These are phyloP conservation scores for Zapus hudsonius DNA, from an alignment of 2,113 vertebrate species.

Conservation along the genomic window DNA sequence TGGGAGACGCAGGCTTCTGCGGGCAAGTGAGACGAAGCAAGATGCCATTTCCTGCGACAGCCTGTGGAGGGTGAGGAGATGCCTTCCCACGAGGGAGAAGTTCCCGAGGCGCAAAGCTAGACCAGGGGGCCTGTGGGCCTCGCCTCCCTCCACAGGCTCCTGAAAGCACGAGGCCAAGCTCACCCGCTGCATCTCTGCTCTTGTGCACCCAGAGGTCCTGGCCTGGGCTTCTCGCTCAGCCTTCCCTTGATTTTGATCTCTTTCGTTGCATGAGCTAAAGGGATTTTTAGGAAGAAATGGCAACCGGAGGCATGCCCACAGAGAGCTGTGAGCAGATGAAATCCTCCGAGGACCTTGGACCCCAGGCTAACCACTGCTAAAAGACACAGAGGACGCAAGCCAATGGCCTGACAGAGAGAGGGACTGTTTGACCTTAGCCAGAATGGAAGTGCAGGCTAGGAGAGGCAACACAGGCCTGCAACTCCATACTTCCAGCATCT, in stretches of 20 bases:
- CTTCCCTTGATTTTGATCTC: background rate
- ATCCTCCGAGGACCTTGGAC: accelerated
- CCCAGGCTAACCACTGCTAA: background rate
- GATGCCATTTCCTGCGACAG: background rate
- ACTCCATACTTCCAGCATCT: background rate
- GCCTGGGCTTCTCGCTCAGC: no score
- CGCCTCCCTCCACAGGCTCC: background rate
- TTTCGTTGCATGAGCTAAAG: background rate
- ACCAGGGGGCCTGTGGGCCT: background rate
- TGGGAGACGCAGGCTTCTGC: background rate
- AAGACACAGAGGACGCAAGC: background rate
- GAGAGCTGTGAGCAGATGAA: background rate
- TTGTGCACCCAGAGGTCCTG: no score
- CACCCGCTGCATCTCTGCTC: no score
- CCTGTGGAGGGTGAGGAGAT: background rate
- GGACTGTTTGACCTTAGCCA: no score
- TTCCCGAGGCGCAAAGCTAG: background rate
- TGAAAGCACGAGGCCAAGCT: background rate
- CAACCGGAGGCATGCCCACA: background rate
- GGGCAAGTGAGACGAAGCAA: background rate
- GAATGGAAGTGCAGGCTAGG: background rate
- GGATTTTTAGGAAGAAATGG: background rate
- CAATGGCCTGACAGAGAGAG: background rate
- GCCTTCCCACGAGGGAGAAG: background rate
- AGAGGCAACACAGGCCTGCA: background rate